These are phyloP conservation scores for Stegodyphus mimosarum DNA, from an alignment of 1,140 invertebrate genomes.

Conservation along the genomic window DNA sequence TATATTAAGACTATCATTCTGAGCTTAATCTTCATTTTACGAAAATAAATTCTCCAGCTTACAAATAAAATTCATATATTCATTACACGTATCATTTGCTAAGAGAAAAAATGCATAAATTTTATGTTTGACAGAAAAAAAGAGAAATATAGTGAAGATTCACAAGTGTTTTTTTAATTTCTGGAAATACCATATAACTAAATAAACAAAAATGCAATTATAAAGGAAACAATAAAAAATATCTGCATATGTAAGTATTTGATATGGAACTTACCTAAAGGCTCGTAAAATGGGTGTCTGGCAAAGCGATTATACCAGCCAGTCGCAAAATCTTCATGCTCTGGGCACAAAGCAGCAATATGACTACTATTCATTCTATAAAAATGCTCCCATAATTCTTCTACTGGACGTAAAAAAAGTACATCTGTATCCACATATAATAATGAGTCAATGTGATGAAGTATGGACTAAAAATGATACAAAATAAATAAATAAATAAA, in stretches of 20 bases:
- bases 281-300: conserved; percentile 92
- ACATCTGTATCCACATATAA: conserved; percentile 95
- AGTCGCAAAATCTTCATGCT: conserved; percentile 89
- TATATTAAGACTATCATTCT: too few species aligned
- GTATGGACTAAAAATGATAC: conserved; percentile 74
- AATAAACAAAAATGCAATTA: not conserved
- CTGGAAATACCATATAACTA: not conserved
- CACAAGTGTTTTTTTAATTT: not conserved
- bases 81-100: too few species aligned
- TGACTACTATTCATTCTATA: conserved; percentile 85
- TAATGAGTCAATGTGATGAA: conserved; percentile 84
- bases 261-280: conserved; percentile 74
- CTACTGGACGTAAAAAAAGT: conserved; percentile 84
- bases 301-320: conserved; percentile 98
- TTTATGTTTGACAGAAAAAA: too few species aligned
- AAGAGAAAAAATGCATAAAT: too few species aligned
- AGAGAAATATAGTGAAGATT: too few species aligned
- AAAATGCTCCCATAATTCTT: conserved; percentile 86
- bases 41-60: too few species aligned
- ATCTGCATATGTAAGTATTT: conserved; percentile 4
- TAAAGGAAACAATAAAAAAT: not conserved
- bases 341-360: conserved; percentile 86
- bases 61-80: too few species aligned
- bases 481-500: too few species aligned
- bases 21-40: too few species aligned